Conservation (phyloP, 1,140 invertebrate genomes). For the Glomeris maerens region DNA sequence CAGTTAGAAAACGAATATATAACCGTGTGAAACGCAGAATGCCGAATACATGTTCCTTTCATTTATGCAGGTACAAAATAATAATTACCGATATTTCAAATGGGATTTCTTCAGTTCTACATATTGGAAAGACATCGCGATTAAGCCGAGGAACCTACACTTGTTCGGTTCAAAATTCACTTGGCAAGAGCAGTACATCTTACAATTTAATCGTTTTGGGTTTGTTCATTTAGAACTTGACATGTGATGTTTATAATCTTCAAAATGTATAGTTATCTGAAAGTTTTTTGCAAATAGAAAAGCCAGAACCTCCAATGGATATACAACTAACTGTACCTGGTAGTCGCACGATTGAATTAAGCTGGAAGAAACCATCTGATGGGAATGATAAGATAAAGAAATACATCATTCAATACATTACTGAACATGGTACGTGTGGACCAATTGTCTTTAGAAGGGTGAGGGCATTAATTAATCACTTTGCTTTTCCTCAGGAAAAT, state of each 20-base stretch:
- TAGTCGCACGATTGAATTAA: slow-evolving; percentile 72
- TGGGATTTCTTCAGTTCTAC: slow-evolving; percentile 73
- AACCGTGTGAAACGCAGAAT: no score
- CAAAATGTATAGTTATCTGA: neutral
- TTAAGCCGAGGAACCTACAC: slow-evolving; percentile 84
- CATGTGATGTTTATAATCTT: neutral
- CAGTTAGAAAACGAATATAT: no score
- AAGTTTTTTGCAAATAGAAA: slow-evolving; percentile 44
- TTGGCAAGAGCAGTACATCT: slow-evolving; percentile 86
- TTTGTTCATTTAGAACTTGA: no score
- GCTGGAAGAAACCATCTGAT: slow-evolving; percentile 87
- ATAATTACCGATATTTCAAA: no score
- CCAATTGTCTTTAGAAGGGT: neutral
- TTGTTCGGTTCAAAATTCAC: slow-evolving; percentile 84
- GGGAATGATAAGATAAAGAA: slow-evolving; percentile 85
- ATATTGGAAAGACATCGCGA: slow-evolving; percentile 73
- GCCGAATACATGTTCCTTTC: no score
- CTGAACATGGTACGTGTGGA: slow-evolving; percentile 53
- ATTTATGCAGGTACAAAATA: no score
- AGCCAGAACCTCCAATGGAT: slow-evolving; percentile 79
- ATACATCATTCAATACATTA: slow-evolving; percentile 86
- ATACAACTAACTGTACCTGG: slow-evolving; percentile 82
- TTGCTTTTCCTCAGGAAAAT: slow-evolving; percentile 2
- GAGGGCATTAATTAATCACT: neutral
- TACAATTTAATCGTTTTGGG: slow-evolving; percentile 92